Conservation (phyloP, 2,888 invertebrate genomes). For the Euclidia mi region DNA sequence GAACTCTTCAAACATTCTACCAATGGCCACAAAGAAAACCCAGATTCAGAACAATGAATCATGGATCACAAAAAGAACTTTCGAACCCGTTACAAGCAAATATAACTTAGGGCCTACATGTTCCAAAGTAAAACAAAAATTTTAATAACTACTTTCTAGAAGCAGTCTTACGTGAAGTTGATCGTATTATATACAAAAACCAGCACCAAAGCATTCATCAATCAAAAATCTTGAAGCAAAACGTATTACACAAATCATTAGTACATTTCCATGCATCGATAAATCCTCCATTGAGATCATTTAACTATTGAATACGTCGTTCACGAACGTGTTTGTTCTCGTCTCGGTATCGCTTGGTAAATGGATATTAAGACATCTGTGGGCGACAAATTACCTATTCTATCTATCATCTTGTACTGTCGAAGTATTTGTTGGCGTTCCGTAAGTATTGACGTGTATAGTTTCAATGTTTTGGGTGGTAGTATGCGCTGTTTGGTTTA, state of each 20-base stretch:
- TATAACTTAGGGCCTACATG: no score
- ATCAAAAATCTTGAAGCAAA: neutral
- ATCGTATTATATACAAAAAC: neutral
- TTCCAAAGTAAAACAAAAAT: no score
- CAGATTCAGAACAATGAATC: no score
- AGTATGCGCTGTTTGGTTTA: no score
- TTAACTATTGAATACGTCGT: constrained; percentile 45
- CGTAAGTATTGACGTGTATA: neutral
- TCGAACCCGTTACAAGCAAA: no score
- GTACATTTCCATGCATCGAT: constrained; percentile 7
- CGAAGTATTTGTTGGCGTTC: constrained; percentile 39
- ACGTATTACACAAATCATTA: constrained; percentile 22
- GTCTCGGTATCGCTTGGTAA: constrained; percentile 47
- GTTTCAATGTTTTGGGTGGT: no score
- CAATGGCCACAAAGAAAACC: no score
- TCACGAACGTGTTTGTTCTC: constrained; percentile 57
- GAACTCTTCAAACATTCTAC: no score
- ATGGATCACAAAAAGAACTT: no score
- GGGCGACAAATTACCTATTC: constrained; percentile 73
- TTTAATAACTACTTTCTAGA: no score
- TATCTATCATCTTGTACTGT: constrained; percentile 66
- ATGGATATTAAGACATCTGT: constrained; percentile 63
- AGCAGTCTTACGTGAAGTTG: no score
- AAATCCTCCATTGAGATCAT: constrained; percentile 15
- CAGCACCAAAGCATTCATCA: neutral